Base-by-base conservation (phyloP, 2,888 invertebrate species). In the Hydrotaea diabolus region DNA sequence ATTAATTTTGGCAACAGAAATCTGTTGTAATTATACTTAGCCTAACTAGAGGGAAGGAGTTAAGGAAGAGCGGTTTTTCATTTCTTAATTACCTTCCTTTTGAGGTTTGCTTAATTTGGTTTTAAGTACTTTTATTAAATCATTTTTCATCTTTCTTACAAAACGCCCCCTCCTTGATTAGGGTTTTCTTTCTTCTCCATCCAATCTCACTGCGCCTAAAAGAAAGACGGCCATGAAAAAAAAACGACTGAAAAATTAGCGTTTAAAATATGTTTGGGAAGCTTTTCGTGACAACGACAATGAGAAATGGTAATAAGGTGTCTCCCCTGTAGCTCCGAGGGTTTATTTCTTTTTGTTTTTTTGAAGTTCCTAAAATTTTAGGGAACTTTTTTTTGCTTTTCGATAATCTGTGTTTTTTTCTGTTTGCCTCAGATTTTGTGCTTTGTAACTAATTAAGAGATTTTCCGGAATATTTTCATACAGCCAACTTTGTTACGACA, bases 81-180 rank as follows among this genome's bases (percentile, higher is more conserved):
- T 77, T 77, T 39, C 69, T 69, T 69, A 77, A 69, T 71, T 77
- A 57, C 69, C 77, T 77, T 69, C 57, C 4, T 77, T 21, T 69
- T 57, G 4, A 26, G 69, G 43, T 26, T 69, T 69, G n/a, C 31
- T 43, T 69, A 71, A 77, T 71, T 57, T 69, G 21, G n/a, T 77
- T 77, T 77, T 77, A 77, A 77, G 39, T 43, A 57, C 21, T 69
- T 77, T 77, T 66, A 69, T 19, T 69, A 77, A 31, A 77, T 69
- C 77, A 77, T 71, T 71, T 53, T 77, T 71, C 31, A 59, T 77
- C 23, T 57, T 39, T 53, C 4, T 11, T 11, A 46, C 46, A 9
- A 46, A 46, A 46, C 46, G 46, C 46, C 11, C n/a, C 11, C 2
- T 15, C 3, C 31, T 2, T 31, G 31, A 7, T 31, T 2, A 7